Base-by-base conservation (phyloP, 2,888 invertebrate genomes). In the Spatulosminthurus flaviceps region DNA sequence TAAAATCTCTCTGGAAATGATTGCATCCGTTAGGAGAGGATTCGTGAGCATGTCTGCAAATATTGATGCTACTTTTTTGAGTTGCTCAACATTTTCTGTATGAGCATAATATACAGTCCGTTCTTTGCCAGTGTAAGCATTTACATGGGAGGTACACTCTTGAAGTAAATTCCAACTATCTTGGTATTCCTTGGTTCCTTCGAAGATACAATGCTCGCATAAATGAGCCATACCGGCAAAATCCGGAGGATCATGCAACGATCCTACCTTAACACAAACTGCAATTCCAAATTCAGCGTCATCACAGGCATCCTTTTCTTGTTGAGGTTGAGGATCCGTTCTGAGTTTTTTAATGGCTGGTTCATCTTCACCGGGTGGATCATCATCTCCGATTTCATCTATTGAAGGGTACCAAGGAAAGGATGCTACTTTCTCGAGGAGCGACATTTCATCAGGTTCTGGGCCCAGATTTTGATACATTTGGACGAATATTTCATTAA, bases 171-270 rank as follows among this genome's bases (percentile, higher is more conserved):
- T 72, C 26, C 80, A 80, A 0, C 79, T 77, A 19, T 80, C 74
- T 0, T 78, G 81, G 69, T 78, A 83, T 26, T 82, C 82, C 16
- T 51, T 75, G 0, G 83, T 82, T 0, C 82, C 82, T 19, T 81
- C 67, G 22, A 82, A 82, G 21, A 82, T 70, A 19, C 80, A 80
- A 66, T 83, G 83, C 42, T 83, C 83, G 19, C 80, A 78, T 21
- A 82, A 78, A 67, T 83, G 83, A 9, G 83, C 83, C 76, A 79
- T 72, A 13, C 79, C 79, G 11, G 66, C 29, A 21, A 69, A 26
- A 1, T 79, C 79, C 1, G 0, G 0, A 2, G 81, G 81, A 42
- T 81, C 81, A 22, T 81, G 67, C 4, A 78, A 51, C 21, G 78
- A 70, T 60, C 83, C 79, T 41, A 73, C 34, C 67, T 75, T 69